Evolutionary conservation across 1,140 invertebrate genomes (phyloP).

Genomic region (Drosophila bifasciata): DNA sequence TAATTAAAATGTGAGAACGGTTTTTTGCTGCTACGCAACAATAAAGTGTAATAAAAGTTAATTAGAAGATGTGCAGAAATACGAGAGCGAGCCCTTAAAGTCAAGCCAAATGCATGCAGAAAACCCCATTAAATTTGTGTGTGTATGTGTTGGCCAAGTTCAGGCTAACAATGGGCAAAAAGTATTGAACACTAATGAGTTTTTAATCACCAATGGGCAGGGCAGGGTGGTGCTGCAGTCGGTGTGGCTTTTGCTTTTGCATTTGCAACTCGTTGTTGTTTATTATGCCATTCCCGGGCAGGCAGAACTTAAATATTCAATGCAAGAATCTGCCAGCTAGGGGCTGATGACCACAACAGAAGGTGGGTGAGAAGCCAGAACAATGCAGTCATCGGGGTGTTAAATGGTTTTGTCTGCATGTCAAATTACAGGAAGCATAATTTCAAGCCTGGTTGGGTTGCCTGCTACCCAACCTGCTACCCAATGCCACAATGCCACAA

Average conservation of each 20-base stretch:
- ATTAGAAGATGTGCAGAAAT: slow-evolving; percentile 57
- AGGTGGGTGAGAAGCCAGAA: slow-evolving; percentile 43
- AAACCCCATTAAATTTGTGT: slow-evolving; percentile 45
- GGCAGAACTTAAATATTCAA: slow-evolving; percentile 34
- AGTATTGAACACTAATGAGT: slow-evolving; percentile 66
- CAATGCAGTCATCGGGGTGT: slow-evolving; percentile 78
- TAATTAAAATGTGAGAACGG: slow-evolving; percentile 82
- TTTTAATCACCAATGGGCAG: slow-evolving; percentile 78
- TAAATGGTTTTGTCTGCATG: slow-evolving; percentile 82
- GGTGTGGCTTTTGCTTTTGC: slow-evolving; percentile 19
- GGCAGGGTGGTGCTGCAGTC: no score
- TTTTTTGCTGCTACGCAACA: slow-evolving; percentile 69
- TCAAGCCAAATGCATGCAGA: slow-evolving; percentile 4
- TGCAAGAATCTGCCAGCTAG: slow-evolving; percentile 9
- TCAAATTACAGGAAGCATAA: slow-evolving; percentile 82
- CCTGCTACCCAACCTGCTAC: slow-evolving; percentile 41
- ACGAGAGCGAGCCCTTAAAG: slow-evolving; percentile 38
- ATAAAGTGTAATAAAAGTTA: slow-evolving; percentile 81
- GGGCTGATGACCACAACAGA: slow-evolving; percentile 21
- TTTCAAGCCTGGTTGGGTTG: slow-evolving; percentile 75
- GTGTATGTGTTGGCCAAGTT: slow-evolving; percentile 3
- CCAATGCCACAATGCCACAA: slow-evolving; percentile 20
- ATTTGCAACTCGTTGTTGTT: slow-evolving; percentile 41
- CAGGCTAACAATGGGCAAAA: slow-evolving; percentile 5
- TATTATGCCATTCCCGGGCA: slow-evolving; percentile 28